phyloP scores from a whole-genome alignment of 2,113 vertebrate species.

The Microcebus lehilahytsara region DNA sequence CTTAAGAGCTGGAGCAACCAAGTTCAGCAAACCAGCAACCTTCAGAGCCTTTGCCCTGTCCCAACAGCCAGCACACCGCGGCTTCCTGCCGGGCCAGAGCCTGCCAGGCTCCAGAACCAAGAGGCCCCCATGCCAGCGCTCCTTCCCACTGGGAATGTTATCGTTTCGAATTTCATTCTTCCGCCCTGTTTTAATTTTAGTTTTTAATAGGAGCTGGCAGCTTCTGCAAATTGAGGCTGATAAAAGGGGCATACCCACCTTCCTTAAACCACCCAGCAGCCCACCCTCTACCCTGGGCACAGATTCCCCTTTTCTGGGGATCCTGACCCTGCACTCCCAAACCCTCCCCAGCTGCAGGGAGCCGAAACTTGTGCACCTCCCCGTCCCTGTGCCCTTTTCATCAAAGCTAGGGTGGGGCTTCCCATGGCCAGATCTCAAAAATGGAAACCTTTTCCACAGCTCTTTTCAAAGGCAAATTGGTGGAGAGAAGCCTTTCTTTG shows the following conservation, averaged over 20 bases:
- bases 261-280: neutral
- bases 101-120: accelerated
- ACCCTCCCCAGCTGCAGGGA: neutral
- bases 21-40: accelerated
- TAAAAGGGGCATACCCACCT: neutral
- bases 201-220: neutral
- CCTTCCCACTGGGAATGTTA: neutral
- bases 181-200: neutral
- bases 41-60: neutral
- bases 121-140: accelerated
- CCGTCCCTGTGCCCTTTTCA: neutral
- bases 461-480: neutral
- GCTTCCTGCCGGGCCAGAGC: neutral
- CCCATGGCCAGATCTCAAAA: neutral
- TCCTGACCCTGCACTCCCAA: accelerated
- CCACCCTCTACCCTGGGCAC: accelerated
- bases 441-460: neutral
- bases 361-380: accelerated
- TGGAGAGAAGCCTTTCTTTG: neutral
- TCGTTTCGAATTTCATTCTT: neutral
- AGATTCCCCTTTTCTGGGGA: neutral
- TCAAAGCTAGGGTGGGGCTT: neutral
- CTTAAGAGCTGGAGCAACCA: neutral
- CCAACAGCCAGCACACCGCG: accelerated
- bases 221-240: neutral